Conservation (phyloP, 37 sponge, comb jelly and placozoan species). For the Chondrilla cf. caribensis region DNA sequence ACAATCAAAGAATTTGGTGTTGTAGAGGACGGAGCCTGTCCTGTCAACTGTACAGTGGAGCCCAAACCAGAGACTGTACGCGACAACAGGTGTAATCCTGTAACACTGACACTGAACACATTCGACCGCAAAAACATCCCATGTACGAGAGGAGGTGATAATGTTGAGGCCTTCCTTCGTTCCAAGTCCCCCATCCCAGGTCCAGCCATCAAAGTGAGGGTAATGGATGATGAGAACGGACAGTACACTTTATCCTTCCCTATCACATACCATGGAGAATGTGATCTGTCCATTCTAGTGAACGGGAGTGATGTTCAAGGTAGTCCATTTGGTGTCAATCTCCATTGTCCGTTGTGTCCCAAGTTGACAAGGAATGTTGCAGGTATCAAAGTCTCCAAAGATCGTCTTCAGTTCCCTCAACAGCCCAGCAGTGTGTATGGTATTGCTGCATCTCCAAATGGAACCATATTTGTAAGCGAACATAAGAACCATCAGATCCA, state of each 20-base stretch:
- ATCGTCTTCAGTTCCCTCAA: background rate
- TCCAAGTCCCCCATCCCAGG: background rate
- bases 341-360: too few species aligned
- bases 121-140: background rate
- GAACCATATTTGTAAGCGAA: slow-evolving; percentile 13
- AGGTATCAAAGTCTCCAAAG: too few species aligned
- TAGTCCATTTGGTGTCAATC: background rate
- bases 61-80: background rate
- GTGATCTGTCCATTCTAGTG: background rate
- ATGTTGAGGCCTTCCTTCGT: background rate
- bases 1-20: background rate
- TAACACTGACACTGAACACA: background rate
- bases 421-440: background rate
- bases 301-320: background rate
- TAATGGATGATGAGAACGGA: background rate
- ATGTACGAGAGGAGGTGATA: slow-evolving; percentile 4
- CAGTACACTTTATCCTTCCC: background rate
- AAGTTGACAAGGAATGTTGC: too few species aligned
- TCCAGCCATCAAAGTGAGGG: slow-evolving; percentile 1
- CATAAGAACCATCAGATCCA: background rate
- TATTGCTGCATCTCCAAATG: background rate
- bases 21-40: slow-evolving; percentile 3
- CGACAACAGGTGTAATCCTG: background rate
- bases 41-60: background rate
- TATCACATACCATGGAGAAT: background rate